Base-by-base conservation (phyloP, 2,888 invertebrate species). In the Acanthococcus lagerstroemiae region DNA sequence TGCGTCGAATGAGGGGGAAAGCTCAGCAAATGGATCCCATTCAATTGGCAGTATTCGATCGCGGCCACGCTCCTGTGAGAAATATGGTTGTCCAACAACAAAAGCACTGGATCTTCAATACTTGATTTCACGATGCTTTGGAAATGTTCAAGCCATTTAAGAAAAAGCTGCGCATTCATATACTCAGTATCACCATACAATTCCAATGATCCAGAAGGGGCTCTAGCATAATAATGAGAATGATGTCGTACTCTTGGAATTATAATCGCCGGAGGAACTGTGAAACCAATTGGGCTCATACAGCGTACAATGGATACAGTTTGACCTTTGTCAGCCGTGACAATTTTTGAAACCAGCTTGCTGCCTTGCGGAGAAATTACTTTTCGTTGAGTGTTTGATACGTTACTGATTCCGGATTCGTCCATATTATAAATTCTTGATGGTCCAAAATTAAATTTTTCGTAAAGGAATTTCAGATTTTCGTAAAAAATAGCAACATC, bases 241-340 rank as follows among this genome's bases (percentile, higher is more conserved):
- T n/a, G n/a, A n/a, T n/a, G n/a, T n/a, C 54, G 45, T 24, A 60
- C 69, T 56, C 68, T 17, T 19, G 58, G 48, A 44, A 50, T 69
- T 1, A 70, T 70, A 27, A 70, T 67, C 22, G 60, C 69, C 19
- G 67, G 68, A 22, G 69, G 69, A 17, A 69, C 45, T 54, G 52
- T 58, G 27, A 67, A 24, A 12, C 69, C 68, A 4, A 24, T 3
- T 37, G 57, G 7, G 27, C 4, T 66, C 37, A 71, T 54, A 17
- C 48, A 48, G n/a, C 48, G n/a, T 6, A 48, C 12, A 15, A 48
- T 48, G 6, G 48, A 9, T 5, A 48, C 48, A 24, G 55, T 71
- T 45, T 60, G 56, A 6, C 71, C 72, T 65, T 71, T 54, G 55
- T 72, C 72, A 24, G 69, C 71, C 67, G 66, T 60, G 3, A 55